These are phyloP conservation scores for Selene dorsalis DNA, from an alignment of 2,797 vertebrate genomes.

Conservation along the genomic window DNA sequence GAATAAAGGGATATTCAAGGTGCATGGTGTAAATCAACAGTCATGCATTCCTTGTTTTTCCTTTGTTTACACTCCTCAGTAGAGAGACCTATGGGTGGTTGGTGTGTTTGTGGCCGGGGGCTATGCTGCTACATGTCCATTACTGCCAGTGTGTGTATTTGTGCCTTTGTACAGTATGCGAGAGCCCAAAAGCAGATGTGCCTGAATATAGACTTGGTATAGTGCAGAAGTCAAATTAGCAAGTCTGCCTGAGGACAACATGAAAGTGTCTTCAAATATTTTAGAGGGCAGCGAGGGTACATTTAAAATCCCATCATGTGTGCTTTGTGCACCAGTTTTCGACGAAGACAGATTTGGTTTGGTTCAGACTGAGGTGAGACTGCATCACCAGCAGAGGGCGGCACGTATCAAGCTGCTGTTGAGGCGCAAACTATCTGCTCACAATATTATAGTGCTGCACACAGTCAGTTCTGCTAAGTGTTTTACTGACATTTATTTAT, in stretches of 20 bases:
- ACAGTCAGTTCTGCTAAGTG: not conserved
- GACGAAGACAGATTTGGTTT: slow-evolving; percentile 13
- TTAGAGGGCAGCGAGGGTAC: not conserved
- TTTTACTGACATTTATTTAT: not conserved
- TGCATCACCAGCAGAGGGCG: slow-evolving; percentile 71
- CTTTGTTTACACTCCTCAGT: slow-evolving; percentile 29
- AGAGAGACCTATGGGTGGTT: slow-evolving; percentile 12
- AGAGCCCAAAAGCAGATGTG: not conserved
- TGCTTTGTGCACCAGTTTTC: not conserved
- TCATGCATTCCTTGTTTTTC: slow-evolving; percentile 18
- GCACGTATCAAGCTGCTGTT: slow-evolving; percentile 39
- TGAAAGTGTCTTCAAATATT: slow-evolving; percentile 3
- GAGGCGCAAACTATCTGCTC: not conserved
- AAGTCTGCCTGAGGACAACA: not conserved
- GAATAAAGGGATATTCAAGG: slow-evolving; percentile 53
- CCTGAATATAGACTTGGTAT: not conserved
- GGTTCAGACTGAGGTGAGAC: slow-evolving; percentile 23
- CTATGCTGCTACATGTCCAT: slow-evolving; percentile 8
- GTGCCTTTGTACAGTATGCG: not conserved
- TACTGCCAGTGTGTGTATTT: slow-evolving; percentile 2
- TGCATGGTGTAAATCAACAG: slow-evolving; percentile 48
- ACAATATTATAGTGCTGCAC: not conserved
- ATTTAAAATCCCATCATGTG: slow-evolving; percentile 6
- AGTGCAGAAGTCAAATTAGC: not conserved
- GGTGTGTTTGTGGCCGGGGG: slow-evolving; percentile 15